Evolutionary conservation across 2,113 vertebrate genomes (phyloP).

Genomic region (Sialia sialis): DNA sequence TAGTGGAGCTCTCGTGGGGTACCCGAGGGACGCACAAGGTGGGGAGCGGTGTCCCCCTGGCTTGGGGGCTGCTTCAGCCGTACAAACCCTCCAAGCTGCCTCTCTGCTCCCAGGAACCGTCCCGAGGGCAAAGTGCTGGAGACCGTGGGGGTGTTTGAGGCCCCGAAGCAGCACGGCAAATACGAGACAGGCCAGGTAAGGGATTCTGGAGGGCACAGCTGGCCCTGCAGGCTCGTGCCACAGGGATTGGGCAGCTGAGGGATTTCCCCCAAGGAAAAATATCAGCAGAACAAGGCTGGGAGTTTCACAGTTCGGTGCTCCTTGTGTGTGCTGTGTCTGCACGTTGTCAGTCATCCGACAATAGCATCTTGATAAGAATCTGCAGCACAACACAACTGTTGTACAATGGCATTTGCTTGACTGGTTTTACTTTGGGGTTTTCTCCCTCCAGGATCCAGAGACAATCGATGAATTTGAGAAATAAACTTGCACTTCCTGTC

Average conservation of each 20-base stretch:
- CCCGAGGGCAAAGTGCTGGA: constrained; percentile 93
- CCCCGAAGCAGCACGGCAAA: constrained; percentile 92
- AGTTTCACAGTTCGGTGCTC: not conserved
- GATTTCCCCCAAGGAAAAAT: not conserved
- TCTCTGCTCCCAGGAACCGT: constrained; percentile 80
- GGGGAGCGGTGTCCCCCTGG: not conserved
- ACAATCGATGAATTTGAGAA: not conserved
- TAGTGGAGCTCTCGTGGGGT: not conserved
- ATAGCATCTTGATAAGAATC: not conserved
- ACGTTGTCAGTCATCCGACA: constrained; percentile 20
- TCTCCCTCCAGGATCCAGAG: not conserved
- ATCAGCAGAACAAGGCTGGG: not conserved
- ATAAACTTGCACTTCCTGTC: not conserved
- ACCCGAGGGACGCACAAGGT: accelerated
- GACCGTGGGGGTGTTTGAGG: constrained; percentile 91
- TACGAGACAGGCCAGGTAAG: constrained; percentile 94
- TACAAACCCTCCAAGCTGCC: not conserved
- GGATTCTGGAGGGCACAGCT: not conserved
- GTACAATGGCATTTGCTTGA: not conserved
- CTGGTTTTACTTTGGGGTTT: not conserved
- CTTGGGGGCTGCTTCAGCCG: not conserved
- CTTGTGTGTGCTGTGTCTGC: constrained; percentile 10
- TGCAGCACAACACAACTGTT: not conserved
- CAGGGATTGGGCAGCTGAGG: accelerated
- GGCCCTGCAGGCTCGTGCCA: accelerated